Base-by-base conservation (phyloP, 2,797 vertebrate species). In the Rhinichthys osculus region DNA sequence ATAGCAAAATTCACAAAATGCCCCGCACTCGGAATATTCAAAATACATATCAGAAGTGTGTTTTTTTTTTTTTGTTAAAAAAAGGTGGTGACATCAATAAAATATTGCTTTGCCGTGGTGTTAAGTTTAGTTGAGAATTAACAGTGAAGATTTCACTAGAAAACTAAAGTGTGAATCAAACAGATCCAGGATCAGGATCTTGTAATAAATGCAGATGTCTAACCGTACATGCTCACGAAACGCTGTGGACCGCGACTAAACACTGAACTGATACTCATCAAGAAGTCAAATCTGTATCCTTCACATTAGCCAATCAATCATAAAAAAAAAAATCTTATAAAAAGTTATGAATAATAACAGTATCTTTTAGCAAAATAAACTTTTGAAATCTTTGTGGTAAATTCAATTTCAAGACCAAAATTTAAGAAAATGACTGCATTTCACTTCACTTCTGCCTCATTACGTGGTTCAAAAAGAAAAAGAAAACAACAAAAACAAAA, bases 1-100 rank as follows among this genome's bases (percentile, higher is more conserved):
- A 92, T 92, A 93, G 94, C 91, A 94, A 94, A 93, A 95, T 94
- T 94, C 94, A 90, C 93, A 91, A 93, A 95, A 95, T 95, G 95
- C 92, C 94, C 95, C 72, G 94, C 94, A 95, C 94, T 93, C 88
- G 93, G 94, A 93, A 95, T 93, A 94, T 92, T 93, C 88, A 93
- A 94, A 93, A 94, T 94, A 94, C 93, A 94, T 93, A 94, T 91
- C 69, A 87, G 92, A 94, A 92, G 91, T 92, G 77, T 1, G 89
- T 91, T 90, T 90, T 93, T 87, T 64, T 4, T 11, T 59, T 62
- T 38, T 38, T 38, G 38, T 62, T 62, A 11, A 13, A 66, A 11
- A 90, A 89, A 91, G 88, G 94, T 90, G 92, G 78, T 62, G 59
- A 74, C 69, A n/a, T 54, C 19, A 47, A 42, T 91, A 86, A 90